phyloP scores from a whole-genome alignment of 2,888 invertebrate species.

The Lagria hirta region DNA sequence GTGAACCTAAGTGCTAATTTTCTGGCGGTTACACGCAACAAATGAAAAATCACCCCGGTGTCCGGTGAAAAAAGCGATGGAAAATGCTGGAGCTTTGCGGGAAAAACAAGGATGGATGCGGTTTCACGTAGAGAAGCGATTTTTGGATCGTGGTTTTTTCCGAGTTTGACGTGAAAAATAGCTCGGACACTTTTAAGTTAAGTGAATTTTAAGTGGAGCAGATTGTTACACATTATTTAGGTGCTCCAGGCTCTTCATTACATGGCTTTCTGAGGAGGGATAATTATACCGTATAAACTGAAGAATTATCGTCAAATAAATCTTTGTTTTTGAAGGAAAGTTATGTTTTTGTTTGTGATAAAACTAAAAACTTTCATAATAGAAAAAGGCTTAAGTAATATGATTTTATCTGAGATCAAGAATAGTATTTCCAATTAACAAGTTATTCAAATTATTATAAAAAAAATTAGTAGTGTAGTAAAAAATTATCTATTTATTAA shows the following conservation, averaged over 20 bases:
- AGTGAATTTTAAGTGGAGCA: conserved; percentile 53
- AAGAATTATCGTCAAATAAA: too few species aligned
- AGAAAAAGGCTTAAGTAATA: too few species aligned
- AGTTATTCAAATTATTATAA: too few species aligned
- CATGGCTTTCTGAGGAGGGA: conserved; percentile 8
- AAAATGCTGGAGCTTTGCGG: neutral
- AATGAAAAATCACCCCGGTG: conserved; percentile 44
- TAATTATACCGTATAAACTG: conserved; percentile 6
- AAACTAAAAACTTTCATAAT: too few species aligned
- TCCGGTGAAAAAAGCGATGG: conserved; percentile 3
- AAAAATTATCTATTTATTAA: too few species aligned
- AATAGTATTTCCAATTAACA: too few species aligned
- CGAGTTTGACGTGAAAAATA: conserved; percentile 48
- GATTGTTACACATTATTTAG: conserved; percentile 48
- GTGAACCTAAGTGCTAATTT: conserved; percentile 49
- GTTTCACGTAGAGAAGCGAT: neutral
- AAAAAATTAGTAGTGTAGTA: too few species aligned
- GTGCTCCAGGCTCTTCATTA: conserved; percentile 28
- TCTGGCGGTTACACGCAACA: conserved; percentile 47
- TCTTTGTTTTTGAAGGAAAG: too few species aligned
- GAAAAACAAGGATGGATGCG: neutral
- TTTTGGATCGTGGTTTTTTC: conserved; percentile 33
- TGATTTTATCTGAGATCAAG: too few species aligned
- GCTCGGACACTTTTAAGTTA: conserved; percentile 49
- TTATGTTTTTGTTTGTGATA: too few species aligned